Base-by-base conservation (phyloP, 2,113 vertebrate genomes). In the Eurypyga helias region DNA sequence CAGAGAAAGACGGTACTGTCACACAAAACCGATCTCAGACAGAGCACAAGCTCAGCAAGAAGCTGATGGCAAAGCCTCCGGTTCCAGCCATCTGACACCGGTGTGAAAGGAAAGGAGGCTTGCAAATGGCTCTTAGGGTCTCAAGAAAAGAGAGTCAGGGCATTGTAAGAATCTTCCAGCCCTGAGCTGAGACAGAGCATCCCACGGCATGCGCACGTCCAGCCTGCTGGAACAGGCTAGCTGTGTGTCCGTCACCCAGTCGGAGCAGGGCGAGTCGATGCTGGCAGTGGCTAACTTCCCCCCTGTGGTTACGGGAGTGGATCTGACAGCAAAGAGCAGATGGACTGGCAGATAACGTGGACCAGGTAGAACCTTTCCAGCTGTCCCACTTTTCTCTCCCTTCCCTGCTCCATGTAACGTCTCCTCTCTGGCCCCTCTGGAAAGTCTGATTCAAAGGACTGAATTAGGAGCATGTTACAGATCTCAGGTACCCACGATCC, bases 231-330 rank as follows among this genome's bases (percentile, higher is more conserved):
- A 26, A 54, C 14, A 17, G 51, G 48, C 36, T n/a, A 41, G 18
- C 25, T 3, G 43, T 9, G 19, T 2, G 34, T 13, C 83, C 3
- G 1, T 20, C 55, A 33, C 61, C 16, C 34, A 28, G 34, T 5
- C 28, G 24, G 72, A 69, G 48, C 2, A 0, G 51, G 38, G n/a
- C 3, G 0, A 54, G 49, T 4, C 34, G 48, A 1, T 48, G 29
- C 2, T 54, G 62, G 55, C 89, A 52, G 25, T 29, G 54, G 54
- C 15, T 26, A 57, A 17, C 23, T 4, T 38, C 82, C 7, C 33
- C 10, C 38, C 16, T 1, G 3, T 7, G 69, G 31, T 13, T 43
- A 10, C 2, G 9, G 9, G 6, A 8, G 15, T 3, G 7, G 8
- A 11, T 38, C 60, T 71, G 67, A 21, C 10, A 33, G 57, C 5